Base-by-base conservation (phyloP, 2,888 invertebrate species). In the Mythimna ferrago region DNA sequence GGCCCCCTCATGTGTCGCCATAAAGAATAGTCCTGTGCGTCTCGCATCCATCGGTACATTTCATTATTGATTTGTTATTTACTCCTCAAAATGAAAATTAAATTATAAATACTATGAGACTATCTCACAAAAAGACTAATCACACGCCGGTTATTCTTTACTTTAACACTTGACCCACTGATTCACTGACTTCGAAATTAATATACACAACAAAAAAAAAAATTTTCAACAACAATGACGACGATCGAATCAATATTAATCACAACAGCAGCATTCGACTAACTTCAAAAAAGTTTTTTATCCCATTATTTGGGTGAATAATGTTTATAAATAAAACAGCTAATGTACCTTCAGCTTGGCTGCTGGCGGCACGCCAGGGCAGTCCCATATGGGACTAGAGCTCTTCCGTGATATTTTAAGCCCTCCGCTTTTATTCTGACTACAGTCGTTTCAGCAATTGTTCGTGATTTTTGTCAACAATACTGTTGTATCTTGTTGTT, bases 391-490 rank as follows among this genome's bases (percentile, higher is more conserved):
- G 84, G 76, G 78, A 75, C 72, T 67, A 71, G 69, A 66, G 81
- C 77, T 80, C 86, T 82, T 84, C 83, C 83, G 72, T 79, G 76
- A 82, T 83, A 78, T 76, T 80, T 78, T 85, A 82, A 82, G 78
- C 76, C 77, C 72, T 81, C 71, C 71, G 69, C 70, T 70, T 79
- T 78, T 84, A 73, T 80, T 76, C 62, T 53, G 65, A 64, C 73
- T 78, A 38, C 48, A 64, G 61, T 82, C 74, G 66, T 77, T 78
- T 78, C 66, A 65, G 53, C 32, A 41, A 70, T 54, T 60, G 21
- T 61, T 21, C 21, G n/a, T 75, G 44, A 60, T 69, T 75, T 71
- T 80, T 60, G 35, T 61, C 48, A 66, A 74, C 70, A 57, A 57
- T 26, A 26, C 26, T 26, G 26, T 26, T 26, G 26, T 26, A 26